These are phyloP conservation scores for Spea bombifrons DNA, from an alignment of 2,113 vertebrate genomes.

Conservation along the genomic window DNA sequence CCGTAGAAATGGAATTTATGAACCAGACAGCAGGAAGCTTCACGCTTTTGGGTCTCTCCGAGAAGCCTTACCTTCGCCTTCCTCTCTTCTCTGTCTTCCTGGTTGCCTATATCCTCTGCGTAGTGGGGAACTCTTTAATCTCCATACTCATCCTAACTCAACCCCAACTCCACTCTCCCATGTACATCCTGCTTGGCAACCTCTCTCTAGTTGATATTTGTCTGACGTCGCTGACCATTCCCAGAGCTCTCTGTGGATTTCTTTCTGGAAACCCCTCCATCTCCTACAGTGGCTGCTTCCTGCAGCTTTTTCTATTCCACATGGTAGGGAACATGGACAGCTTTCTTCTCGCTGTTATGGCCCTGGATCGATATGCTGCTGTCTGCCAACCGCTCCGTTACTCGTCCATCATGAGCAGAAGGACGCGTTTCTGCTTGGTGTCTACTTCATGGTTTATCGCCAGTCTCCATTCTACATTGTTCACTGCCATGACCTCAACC, in stretches of 20 bases:
- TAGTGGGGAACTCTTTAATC: constrained; percentile 20
- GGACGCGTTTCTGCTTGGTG: neutral
- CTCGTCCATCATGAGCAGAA: constrained; percentile 18
- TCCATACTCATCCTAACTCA: neutral
- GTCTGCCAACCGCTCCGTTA: constrained; percentile 32
- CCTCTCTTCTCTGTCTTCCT: constrained; percentile 30
- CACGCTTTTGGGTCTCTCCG: constrained; percentile 27
- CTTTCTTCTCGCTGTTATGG: constrained; percentile 33
- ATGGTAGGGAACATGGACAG: constrained; percentile 29
- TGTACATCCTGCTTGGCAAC: constrained; percentile 26
- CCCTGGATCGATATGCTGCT: constrained; percentile 29
- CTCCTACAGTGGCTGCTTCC: constrained; percentile 22
- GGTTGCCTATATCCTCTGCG: neutral
- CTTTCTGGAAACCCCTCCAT: constrained; percentile 3
- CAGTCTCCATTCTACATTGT: constrained; percentile 13
- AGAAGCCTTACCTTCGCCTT: constrained; percentile 12
- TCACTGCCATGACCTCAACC: neutral
- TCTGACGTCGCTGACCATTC: constrained; percentile 9
- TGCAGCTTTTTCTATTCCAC: constrained; percentile 30
- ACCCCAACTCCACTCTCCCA: constrained; percentile 15
- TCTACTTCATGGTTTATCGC: constrained; percentile 4
- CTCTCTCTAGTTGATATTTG: constrained; percentile 30
- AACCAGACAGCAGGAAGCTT: neutral
- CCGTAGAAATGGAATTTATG: neutral
- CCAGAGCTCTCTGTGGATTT: neutral